Evolutionary conservation across 2,797 vertebrate genomes (phyloP), one percentile per base, ranked within the genome.

Genomic region (Karalla daura): DNA sequence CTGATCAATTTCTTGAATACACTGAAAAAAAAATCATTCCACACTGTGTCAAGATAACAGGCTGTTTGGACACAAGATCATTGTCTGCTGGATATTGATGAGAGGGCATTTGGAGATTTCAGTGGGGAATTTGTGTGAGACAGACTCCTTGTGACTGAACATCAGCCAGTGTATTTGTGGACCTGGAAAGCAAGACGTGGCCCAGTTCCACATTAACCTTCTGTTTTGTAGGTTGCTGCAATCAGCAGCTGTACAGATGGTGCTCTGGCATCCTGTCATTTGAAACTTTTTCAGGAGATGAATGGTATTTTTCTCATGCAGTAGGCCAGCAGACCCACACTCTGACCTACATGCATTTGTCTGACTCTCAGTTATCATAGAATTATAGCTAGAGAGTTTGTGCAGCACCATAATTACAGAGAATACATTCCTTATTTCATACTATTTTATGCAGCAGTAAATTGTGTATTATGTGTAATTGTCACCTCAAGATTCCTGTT

Each of bases 221-320:
- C 73, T 73, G 66, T 73, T 78, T 84, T 65, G 64, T 69, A 62
- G 51, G 40, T 62, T 74, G 47, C 24, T 41, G 71, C 69, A 83
- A 81, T 86, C 81, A 81, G 84, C 52, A 46, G 75, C 80, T 75
- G 51, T 83, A 58, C 85, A 90, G 84, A 87, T 76, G 74, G 74
- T 33, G 54, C 15, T 11, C 52, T 81, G 83, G 72, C 81, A 70
- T 37, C 21, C 27, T 71, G 65, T 75, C 76, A 84, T 70, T 73
- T 65, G 67, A 82, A 83, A 70, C 25, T 60, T 76, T 85, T 68
- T 81, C 76, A 78, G 62, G 41, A 76, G 58, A 80, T 60, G 63
- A 80, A 70, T 21, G 0, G 10, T 63, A 28, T 76, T 70, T 71
- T 66, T 63, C 36, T 65, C 43, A 63, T 44, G 41, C 65, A 63